Evolutionary conservation across 2,113 vertebrate species (phyloP).

Genomic region (human (Homo sapiens)): GRCh38 chr1:147334501-147335000

Average conservation of each 20-base stretch:
- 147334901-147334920: not conserved
- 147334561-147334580: slow-evolving; percentile 51
- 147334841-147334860: slow-evolving; percentile 43
- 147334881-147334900: slow-evolving; percentile 30
- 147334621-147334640: slow-evolving; percentile 72
- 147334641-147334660: slow-evolving; percentile 70
- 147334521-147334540: not conserved
- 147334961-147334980: slow-evolving; percentile 12
- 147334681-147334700: slow-evolving; percentile 79
- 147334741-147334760: slow-evolving; percentile 76
- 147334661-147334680: slow-evolving; percentile 79
- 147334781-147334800: slow-evolving; percentile 68
- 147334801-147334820: not conserved
- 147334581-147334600: slow-evolving; percentile 70
- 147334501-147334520: not conserved
- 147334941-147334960: not conserved
- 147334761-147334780: slow-evolving; percentile 58
- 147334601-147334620: slow-evolving; percentile 67
- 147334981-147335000: slow-evolving; percentile 20
- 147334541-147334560: slow-evolving; percentile 10
- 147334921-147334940: slow-evolving; percentile 1
- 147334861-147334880: not conserved
- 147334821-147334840: not conserved
- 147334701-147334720: slow-evolving; percentile 77
- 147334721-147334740: slow-evolving; percentile 79